phyloP scores from a whole-genome alignment of 2,888 invertebrate species.

The Aricia artaxerxes region DNA sequence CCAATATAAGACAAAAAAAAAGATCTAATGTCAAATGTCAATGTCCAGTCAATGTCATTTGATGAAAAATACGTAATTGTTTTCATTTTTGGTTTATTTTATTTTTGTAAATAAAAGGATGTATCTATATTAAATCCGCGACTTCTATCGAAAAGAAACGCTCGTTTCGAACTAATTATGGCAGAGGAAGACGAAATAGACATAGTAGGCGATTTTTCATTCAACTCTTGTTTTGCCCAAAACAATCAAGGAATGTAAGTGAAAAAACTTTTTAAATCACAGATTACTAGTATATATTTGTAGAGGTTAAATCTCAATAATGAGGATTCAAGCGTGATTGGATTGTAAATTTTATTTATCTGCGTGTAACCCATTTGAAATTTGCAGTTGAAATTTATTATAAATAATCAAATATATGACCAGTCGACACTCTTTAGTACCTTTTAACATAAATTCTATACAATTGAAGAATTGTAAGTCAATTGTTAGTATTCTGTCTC shows the following conservation, averaged over 20 bases:
- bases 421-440: too few species aligned
- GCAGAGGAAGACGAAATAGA: slow-evolving; percentile 88
- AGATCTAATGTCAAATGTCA: background rate
- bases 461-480: too few species aligned
- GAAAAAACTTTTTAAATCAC: slow-evolving; percentile 14
- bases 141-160: background rate
- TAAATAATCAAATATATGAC: too few species aligned
- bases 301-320: too few species aligned
- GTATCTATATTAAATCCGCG: background rate
- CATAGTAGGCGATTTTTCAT: slow-evolving; percentile 85
- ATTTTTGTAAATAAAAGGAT: background rate
- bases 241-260: slow-evolving; percentile 82
- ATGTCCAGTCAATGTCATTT: background rate
- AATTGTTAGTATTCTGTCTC: slow-evolving; percentile 33
- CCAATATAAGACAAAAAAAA: too few species aligned
- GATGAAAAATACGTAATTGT: background rate
- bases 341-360: too few species aligned
- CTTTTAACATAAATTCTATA: too few species aligned
- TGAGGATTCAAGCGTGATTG: too few species aligned
- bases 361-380: background rate
- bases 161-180: slow-evolving; percentile 58
- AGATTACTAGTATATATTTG: too few species aligned
- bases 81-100: background rate
- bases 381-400: background rate
- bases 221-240: slow-evolving; percentile 82